Conservation (phyloP, 2,113 vertebrate genomes). For the Ramphastos sulfuratus region DNA sequence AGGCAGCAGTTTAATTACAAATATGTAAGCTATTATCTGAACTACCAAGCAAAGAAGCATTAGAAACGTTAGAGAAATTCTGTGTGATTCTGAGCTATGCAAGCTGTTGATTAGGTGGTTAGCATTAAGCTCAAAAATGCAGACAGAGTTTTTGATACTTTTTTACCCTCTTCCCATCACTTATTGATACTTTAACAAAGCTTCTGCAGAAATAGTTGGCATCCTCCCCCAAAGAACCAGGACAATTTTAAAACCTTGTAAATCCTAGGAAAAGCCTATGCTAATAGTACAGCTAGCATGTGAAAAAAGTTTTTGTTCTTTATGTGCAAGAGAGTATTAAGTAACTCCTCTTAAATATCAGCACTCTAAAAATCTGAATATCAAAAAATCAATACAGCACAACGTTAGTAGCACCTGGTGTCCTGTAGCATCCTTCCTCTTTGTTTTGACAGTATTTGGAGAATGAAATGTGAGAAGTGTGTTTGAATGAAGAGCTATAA, state of each 20-base stretch:
- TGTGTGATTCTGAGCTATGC: not conserved
- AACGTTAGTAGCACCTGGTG: not conserved
- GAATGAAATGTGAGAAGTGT: not conserved
- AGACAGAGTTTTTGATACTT: not conserved
- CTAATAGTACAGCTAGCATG: not conserved
- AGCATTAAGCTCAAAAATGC: not conserved
- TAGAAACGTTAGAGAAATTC: not conserved
- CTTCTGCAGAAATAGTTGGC: not conserved
- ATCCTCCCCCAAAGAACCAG: rapidly evolving
- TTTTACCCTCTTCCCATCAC: not conserved
- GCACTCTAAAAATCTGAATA: not conserved
- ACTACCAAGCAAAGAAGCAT: not conserved
- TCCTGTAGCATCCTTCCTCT: not conserved
- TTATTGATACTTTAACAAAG: not conserved
- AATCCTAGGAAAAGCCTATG: not conserved
- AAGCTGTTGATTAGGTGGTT: not conserved
- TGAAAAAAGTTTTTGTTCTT: not conserved
- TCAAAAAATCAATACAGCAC: not conserved
- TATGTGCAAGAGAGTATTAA: not conserved
- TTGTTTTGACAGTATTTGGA: not conserved
- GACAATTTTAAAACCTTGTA: not conserved
- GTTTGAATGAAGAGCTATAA: not conserved
- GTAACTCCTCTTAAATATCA: not conserved
- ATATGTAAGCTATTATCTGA: not conserved
- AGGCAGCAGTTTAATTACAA: not conserved